These are phyloP conservation scores for Myotis daubentonii DNA, from an alignment of 2,797 vertebrate genomes.

Conservation along the genomic window DNA sequence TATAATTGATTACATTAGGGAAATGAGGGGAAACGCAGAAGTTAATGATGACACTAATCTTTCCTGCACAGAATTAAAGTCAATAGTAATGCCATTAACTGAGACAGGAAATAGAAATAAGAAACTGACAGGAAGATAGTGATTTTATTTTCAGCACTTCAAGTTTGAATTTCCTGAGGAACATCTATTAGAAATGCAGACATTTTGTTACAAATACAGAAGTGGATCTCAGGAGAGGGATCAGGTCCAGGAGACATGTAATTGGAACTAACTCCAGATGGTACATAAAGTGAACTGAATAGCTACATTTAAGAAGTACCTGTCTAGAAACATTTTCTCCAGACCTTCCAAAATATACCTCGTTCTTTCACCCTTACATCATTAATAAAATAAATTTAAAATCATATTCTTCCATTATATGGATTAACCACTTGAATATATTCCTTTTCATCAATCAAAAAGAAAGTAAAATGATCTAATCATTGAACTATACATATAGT, in stretches of 20 bases:
- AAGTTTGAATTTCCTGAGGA: background rate
- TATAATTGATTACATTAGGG: background rate
- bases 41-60: background rate
- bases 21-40: background rate
- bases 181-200: background rate
- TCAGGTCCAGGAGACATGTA: background rate
- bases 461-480: background rate
- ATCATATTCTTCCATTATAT: background rate
- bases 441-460: background rate
- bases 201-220: background rate
- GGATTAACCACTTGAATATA: background rate
- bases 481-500: background rate
- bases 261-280: background rate
- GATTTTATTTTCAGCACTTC: background rate
- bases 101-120: background rate
- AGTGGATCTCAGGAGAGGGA: background rate
- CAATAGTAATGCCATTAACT: background rate
- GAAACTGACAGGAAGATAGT: background rate
- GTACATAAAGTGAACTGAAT: background rate
- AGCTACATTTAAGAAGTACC: background rate
- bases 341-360: background rate
- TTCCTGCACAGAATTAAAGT: background rate
- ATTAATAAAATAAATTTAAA: constrained; percentile 20
- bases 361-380: background rate
- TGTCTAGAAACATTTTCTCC: background rate